Evolutionary conservation across 2,888 invertebrate genomes (phyloP).

Genomic region (Baronia brevicornis): DNA sequence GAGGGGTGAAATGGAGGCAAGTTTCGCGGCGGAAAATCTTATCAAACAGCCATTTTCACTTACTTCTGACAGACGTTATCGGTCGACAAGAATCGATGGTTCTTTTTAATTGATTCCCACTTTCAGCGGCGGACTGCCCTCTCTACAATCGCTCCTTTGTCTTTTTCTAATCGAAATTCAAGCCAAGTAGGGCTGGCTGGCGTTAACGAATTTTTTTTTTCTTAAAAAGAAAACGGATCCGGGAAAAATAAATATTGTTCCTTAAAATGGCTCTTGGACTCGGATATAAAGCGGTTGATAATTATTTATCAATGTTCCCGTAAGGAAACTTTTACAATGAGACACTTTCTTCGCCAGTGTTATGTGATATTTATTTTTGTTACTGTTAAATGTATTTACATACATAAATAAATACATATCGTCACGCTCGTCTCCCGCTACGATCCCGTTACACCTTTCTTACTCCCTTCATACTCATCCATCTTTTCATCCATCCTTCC

Average conservation of each 20-base stretch:
- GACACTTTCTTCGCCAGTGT: too few relatives aligned
- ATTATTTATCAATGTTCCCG: conserved; percentile 22
- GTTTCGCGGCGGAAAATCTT: conserved; percentile 50
- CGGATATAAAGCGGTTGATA: conserved; percentile 19
- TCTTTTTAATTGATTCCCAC: conserved; percentile 69
- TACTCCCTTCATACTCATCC: too few relatives aligned
- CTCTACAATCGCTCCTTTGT: conserved; percentile 59
- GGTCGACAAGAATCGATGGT: conserved; percentile 54
- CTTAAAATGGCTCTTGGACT: conserved; percentile 31
- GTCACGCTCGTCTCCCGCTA: too few relatives aligned
- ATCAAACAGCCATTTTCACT: conserved; percentile 36
- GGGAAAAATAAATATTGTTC: conserved; percentile 45
- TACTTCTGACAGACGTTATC: conserved; percentile 41
- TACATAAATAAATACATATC: too few relatives aligned
- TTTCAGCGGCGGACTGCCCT: conserved; percentile 33
- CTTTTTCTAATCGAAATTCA: conserved; percentile 65
- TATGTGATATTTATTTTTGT: too few relatives aligned
- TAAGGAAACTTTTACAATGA: neutral
- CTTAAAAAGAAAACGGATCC: conserved; percentile 43
- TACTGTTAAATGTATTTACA: too few relatives aligned
- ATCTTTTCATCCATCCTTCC: too few relatives aligned
- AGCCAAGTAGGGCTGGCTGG: conserved; percentile 32
- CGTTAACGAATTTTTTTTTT: conserved; percentile 52
- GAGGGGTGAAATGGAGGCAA: conserved; percentile 60
- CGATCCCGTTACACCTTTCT: too few relatives aligned